Base-by-base conservation (phyloP, 1,140 invertebrate genomes). In the Thereuonema tuberculata region DNA sequence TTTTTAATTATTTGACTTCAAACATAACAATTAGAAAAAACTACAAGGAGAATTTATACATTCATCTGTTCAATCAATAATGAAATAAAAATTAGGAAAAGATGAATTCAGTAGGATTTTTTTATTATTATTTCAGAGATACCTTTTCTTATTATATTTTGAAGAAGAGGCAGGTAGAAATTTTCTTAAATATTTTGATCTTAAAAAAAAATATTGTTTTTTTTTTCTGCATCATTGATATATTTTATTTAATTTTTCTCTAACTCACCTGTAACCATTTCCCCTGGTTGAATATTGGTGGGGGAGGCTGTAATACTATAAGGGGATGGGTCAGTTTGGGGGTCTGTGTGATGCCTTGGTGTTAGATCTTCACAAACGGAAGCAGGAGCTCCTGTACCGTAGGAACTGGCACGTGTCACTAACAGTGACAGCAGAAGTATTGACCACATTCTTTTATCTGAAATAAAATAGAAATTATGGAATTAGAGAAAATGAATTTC, bases 301-400 rank as follows among this genome's bases (percentile, higher is more conserved):
- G 73, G 72, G 63, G 69, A 74, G 1, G 76, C 67, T 0, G 67
- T 69, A 55, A 80, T 69, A 15, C 62, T 70, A 69, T 78, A 80
- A 0, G 78, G 78, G 1, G 73, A 66, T 0, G 67, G 60, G 1
- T 63, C 59, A 3, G 66, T 70, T 63, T 78, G 75, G 1, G 75
- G 67, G 0, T 69, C 60, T 0, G 73, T 72, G 2, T 71, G 70
- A 67, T 80, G 78, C 47, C 71, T 67, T 1, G 78, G 78, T 2
- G 73, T 69, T 75, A 80, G 75, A 66, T 75, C 72, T 2, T 65
- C 64, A 65, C 78, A 80, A 12, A 75, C 74, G 37, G 70, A 71
- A 2, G 64, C 60, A 0, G 78, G 78, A 0, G 77, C 78, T 3
- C 78, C 78, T 2, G 63, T n/a, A n/a, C n/a, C n/a, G n/a, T n/a